Base-by-base conservation (phyloP, 2,113 vertebrate species). In the Mugil cephalus region DNA sequence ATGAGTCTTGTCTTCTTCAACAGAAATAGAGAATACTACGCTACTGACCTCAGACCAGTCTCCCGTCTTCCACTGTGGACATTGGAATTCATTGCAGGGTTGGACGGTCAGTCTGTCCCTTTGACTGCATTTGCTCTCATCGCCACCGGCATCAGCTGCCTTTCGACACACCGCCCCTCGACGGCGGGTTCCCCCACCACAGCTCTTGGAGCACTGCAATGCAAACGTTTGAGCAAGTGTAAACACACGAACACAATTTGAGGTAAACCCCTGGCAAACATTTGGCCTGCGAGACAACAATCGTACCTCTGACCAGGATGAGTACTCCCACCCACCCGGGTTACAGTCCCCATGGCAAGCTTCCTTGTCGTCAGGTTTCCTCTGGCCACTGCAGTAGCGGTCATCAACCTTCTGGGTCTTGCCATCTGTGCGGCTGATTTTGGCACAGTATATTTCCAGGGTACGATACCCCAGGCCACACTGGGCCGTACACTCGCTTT, bases 1-100 rank as follows among this genome's bases (percentile, higher is more conserved):
- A 15, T 45, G 38, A 12, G n/a, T 64, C 35, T n/a, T 54, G 5
- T 30, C 51, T 34, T 46, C 6, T 47, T n/a, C n/a, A 1, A 13
- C 14, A 9, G 10, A 1, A 55, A 5, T 47, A 46, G n/a, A 50
- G 6, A 60, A 46, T 8, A 34, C 10, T 52, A 24, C 24, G 5
- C 24, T 30, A 77, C 95, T 91, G 81, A 99, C 98, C 95, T 99
- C 97, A 0, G 98, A 98, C 98, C 98, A 99, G 55, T 98, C 96
- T 0, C 94, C 97, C 0, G 93, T 95, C 91, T 95, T 96, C 98
- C 98, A 99, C 58, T 95, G 95, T 0, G 98, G 98, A 90, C 98
- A 99, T 0, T 85, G 87, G 76, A 97, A 95, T 63, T 99, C 97
- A 0, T 94, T 98, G 90, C 98, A 99, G 1, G 95, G 82, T 86